phyloP scores from a whole-genome alignment of 2,888 invertebrate genomes.

The Fragum sueziense region DNA sequence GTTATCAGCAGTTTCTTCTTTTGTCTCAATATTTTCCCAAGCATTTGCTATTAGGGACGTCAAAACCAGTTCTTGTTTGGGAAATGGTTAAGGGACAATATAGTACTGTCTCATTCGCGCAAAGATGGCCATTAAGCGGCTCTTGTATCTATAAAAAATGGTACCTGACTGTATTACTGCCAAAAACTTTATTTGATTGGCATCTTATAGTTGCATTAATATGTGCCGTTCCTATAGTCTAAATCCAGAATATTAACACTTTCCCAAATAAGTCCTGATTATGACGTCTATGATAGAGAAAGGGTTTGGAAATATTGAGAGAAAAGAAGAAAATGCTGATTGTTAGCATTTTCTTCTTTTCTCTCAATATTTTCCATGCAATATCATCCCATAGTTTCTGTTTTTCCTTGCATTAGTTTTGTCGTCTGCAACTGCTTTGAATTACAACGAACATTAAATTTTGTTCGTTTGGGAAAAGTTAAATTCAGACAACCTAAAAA shows the following conservation, averaged over 20 bases:
- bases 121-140: no score
- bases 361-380: background rate
- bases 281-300: no score
- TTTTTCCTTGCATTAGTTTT: background rate
- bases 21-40: no score
- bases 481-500: no score
- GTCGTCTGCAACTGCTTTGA: background rate
- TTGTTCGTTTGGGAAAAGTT: background rate
- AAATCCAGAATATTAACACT: background rate
- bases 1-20: no score
- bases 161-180: background rate
- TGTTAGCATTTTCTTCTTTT: background rate
- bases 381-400: background rate
- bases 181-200: background rate
- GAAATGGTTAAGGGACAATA: no score
- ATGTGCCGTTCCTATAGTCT: background rate
- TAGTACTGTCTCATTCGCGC: no score
- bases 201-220: background rate
- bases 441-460: background rate
- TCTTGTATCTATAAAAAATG: no score
- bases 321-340: background rate
- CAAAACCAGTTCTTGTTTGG: no score
- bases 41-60: no score
- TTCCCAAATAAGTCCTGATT: no score
- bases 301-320: background rate